phyloP scores from a whole-genome alignment of 2,113 vertebrate genomes.

The Pedetes capensis region DNA sequence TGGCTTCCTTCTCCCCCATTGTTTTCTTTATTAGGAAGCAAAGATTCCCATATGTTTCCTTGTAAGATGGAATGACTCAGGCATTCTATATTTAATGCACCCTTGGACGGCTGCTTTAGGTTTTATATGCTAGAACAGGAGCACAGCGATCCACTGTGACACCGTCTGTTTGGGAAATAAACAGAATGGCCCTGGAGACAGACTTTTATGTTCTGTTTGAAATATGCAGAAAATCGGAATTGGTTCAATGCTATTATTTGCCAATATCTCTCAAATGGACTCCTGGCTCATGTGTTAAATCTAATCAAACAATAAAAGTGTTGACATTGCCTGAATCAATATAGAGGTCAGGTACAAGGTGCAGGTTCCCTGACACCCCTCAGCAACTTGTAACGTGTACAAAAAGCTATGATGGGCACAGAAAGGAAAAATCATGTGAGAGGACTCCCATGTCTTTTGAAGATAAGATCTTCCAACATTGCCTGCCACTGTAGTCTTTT shows the following conservation, averaged over 20 bases:
- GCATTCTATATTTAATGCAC: constrained; percentile 49
- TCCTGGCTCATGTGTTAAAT: constrained; percentile 3
- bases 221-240: constrained; percentile 52
- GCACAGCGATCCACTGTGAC: constrained; percentile 54
- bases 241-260: constrained; percentile 17
- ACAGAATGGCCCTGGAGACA: constrained; percentile 46
- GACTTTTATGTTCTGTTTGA: constrained; percentile 38
- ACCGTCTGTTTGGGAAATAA: constrained; percentile 60
- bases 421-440: neutral
- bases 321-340: neutral
- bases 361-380: neutral
- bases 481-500: neutral
- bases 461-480: neutral
- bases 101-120: constrained; percentile 45
- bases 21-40: constrained; percentile 66
- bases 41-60: constrained; percentile 61
- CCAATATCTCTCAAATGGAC: neutral
- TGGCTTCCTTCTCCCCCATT: constrained; percentile 59
- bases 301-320: neutral
- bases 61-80: constrained; percentile 55
- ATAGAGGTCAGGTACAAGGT: neutral
- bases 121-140: constrained; percentile 37
- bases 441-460: neutral
- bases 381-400: neutral
- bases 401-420: neutral